Evolutionary conservation across 2,888 invertebrate species (phyloP).

Genomic region (Plebejus melissa): DNA sequence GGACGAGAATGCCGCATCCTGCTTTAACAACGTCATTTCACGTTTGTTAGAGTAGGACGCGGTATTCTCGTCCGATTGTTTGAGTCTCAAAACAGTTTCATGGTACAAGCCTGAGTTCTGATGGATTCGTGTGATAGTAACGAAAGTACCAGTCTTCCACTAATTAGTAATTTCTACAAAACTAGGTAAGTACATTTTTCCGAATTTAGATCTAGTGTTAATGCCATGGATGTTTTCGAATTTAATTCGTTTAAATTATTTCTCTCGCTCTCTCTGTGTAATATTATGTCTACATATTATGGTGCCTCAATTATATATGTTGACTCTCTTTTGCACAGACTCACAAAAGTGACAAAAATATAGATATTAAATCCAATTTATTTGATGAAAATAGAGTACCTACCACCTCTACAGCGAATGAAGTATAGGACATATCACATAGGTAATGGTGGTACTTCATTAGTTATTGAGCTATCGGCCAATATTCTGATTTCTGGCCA

Average conservation of each 20-base stretch:
- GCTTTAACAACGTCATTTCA: too few species aligned
- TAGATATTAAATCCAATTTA: not conserved
- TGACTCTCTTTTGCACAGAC: not conserved
- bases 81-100: too few species aligned
- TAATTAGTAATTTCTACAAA: not conserved
- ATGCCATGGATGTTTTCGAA: not conserved
- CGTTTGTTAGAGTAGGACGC: too few species aligned
- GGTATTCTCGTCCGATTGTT: too few species aligned
- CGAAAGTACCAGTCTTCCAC: slow-evolving; percentile 6
- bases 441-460: not conserved
- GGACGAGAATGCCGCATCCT: too few species aligned
- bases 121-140: not conserved
- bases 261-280: not conserved
- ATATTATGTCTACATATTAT: not conserved
- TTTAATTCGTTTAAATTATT: not conserved
- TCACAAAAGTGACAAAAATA: not conserved
- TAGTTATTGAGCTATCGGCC: not conserved
- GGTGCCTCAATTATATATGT: not conserved
- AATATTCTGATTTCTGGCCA: not conserved
- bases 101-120: not conserved
- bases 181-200: not conserved
- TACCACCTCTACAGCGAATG: too few species aligned
- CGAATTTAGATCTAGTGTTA: not conserved
- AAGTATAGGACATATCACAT: too few species aligned
- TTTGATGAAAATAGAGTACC: not conserved